Percentiles rank a stretch among this genome's conserved stretches.
Conservation (phyloP, 2,113 vertebrate genomes). For the Otolemur garnettii region DNA sequence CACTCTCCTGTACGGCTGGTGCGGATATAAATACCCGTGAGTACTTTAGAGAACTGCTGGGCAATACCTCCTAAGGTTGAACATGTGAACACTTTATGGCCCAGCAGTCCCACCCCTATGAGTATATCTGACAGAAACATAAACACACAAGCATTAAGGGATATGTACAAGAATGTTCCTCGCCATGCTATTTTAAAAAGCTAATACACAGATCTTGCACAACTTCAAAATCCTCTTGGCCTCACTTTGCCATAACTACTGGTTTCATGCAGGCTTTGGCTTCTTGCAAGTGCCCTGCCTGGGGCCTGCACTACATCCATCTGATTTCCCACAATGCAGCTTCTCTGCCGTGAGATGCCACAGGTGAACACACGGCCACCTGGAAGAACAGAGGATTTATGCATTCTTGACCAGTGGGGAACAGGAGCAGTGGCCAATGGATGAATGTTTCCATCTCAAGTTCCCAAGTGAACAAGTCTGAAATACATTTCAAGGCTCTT, state of each 20-base stretch:
- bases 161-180: not conserved
- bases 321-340: not conserved
- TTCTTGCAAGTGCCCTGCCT: not conserved
- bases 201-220: not conserved
- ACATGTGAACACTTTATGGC: not conserved
- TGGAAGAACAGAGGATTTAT: not conserved
- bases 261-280: not conserved
- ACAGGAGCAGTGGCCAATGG: not conserved
- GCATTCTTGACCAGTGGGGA: not conserved
- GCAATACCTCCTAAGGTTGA: not conserved
- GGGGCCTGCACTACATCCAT: not conserved
- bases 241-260: not conserved
- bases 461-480: not conserved
- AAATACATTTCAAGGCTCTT: not conserved
- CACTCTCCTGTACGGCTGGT: not conserved
- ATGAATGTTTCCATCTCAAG: not conserved
- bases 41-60: slow-evolving; percentile 9
- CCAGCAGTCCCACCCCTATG: not conserved
- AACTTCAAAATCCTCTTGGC: not conserved
- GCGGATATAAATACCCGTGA: not conserved
- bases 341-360: slow-evolving; percentile 18
- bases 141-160: not conserved
- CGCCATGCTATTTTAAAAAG: not conserved
- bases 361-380: not conserved
- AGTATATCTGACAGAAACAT: not conserved